Evolutionary conservation across 2,797 vertebrate genomes (phyloP).

Genomic region (Rhynchonycteris naso): DNA sequence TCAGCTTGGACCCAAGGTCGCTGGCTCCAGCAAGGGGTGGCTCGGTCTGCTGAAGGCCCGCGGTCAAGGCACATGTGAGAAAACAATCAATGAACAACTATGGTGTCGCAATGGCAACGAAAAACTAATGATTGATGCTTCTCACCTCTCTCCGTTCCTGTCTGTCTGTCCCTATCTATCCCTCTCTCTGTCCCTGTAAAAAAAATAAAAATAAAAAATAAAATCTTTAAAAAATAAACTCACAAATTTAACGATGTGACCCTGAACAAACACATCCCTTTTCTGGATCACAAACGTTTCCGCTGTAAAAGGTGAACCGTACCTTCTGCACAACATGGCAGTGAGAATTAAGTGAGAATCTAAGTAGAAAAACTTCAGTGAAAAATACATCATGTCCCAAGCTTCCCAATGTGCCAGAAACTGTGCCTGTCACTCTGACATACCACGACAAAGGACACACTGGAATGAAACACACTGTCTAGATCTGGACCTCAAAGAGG

Average conservation of each 20-base stretch:
- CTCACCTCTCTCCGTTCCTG: too few relatives aligned
- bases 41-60: too few relatives aligned
- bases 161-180: too few relatives aligned
- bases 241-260: neutral
- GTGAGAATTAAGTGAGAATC: neutral
- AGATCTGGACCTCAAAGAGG: neutral
- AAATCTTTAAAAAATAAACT: too few relatives aligned
- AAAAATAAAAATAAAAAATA: too few relatives aligned
- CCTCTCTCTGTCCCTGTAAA: too few relatives aligned
- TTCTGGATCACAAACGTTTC: conserved; percentile 15
- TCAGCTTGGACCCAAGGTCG: too few relatives aligned
- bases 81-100: too few relatives aligned
- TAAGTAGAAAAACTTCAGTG: neutral
- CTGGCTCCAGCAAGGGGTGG: too few relatives aligned
- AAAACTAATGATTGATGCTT: too few relatives aligned
- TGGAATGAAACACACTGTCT: neutral
- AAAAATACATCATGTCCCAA: neutral
- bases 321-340: neutral
- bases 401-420: neutral
- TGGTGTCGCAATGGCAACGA: too few relatives aligned
- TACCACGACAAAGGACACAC: neutral
- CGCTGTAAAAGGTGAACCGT: conserved; percentile 2
- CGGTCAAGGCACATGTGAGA: too few relatives aligned
- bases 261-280: neutral
- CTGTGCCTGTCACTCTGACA: neutral